A percentile compares a stretch with the other conserved stretches of the same genome.
Evolutionary conservation across 2,113 vertebrate genomes (phyloP).

Genomic region (Oxyruncus cristatus): DNA sequence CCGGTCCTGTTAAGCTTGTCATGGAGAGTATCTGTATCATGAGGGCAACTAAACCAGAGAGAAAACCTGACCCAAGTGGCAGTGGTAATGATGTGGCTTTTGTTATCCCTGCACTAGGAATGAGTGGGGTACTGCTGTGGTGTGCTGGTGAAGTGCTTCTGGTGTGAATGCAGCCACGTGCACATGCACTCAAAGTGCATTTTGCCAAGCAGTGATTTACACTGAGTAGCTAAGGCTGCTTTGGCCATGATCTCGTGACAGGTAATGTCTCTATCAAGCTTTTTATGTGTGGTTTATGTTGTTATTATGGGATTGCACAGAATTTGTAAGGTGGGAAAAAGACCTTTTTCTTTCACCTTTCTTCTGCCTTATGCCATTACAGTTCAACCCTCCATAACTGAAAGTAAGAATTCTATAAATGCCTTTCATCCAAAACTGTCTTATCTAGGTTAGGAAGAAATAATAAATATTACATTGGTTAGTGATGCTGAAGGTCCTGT

Average conservation of each 20-base stretch:
- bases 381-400: background rate
- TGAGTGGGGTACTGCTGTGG: background rate
- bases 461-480: background rate
- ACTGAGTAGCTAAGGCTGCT: background rate
- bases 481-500: background rate
- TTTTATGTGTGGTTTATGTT: background rate
- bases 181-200: background rate
- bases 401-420: background rate
- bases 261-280: background rate
- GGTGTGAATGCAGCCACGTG: background rate
- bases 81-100: slow-evolving; percentile 73
- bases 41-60: slow-evolving; percentile 87
- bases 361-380: background rate
- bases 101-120: background rate
- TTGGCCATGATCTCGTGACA: background rate
- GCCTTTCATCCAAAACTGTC: background rate
- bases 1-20: slow-evolving; percentile 87
- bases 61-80: slow-evolving; percentile 87
- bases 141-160: background rate
- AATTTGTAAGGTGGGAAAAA: background rate
- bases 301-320: background rate
- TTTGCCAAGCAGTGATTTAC: background rate
- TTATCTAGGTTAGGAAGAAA: background rate
- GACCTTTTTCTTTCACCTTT: background rate
- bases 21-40: slow-evolving; percentile 96